Conservation (phyloP, 2,888 invertebrate species). For the Pilophorus perplexus region DNA sequence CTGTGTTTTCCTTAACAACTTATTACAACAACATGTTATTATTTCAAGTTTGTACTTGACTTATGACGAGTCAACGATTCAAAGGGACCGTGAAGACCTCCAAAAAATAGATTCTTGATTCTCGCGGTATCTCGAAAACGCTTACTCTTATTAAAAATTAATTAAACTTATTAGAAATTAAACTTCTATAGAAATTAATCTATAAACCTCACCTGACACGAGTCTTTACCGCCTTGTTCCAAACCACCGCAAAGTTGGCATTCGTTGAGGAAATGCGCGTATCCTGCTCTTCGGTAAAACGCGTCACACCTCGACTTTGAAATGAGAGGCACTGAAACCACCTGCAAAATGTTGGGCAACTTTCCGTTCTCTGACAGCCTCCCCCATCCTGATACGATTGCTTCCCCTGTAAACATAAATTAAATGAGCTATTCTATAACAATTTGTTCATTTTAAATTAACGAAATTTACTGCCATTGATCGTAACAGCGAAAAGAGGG, state of each 20-base stretch:
- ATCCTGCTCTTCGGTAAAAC: constrained; percentile 48
- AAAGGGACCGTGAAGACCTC: too few species aligned
- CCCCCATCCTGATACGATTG: constrained; percentile 51
- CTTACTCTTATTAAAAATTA: too few species aligned
- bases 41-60: too few species aligned
- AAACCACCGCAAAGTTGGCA: constrained; percentile 50
- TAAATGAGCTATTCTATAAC: background rate
- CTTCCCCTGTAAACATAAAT: constrained; percentile 32
- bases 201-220: constrained; percentile 50
- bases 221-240: constrained; percentile 48
- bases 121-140: too few species aligned
- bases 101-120: too few species aligned
- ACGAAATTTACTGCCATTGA: too few species aligned
- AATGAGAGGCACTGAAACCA: constrained; percentile 49
- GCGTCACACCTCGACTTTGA: constrained; percentile 46
- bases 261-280: constrained; percentile 47
- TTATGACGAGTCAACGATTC: too few species aligned
- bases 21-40: too few species aligned
- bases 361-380: constrained; percentile 48
- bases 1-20: too few species aligned
- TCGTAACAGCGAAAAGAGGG: background rate
- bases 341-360: constrained; percentile 50
- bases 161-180: too few species aligned
- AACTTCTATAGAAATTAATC: too few species aligned
- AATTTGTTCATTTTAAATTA: too few species aligned